A percentile compares a stretch with the other conserved stretches of the same genome.
phyloP scores from a whole-genome alignment of 2,888 invertebrate genomes.

The Cephus pulcher region DNA sequence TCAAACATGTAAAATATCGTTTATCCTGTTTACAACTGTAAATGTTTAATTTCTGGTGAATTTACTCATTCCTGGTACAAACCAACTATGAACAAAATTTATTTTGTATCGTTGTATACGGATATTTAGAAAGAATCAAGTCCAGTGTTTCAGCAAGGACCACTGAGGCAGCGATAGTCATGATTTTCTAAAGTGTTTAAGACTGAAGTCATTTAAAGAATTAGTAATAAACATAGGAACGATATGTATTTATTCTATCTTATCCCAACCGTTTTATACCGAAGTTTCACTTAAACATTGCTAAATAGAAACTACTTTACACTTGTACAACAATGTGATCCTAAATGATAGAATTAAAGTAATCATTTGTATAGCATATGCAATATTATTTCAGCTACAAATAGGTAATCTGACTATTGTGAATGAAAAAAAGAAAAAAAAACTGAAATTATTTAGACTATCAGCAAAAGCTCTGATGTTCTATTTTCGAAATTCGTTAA shows the following conservation, averaged over 20 bases:
- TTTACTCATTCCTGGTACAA: neutral
- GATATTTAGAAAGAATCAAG: neutral
- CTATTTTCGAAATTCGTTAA: neutral
- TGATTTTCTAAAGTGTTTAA: neutral
- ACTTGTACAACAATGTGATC: neutral
- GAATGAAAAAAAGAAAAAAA: neutral
- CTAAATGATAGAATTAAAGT: neutral
- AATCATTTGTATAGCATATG: neutral
- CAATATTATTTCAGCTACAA: no score
- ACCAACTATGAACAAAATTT: neutral
- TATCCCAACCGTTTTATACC: neutral
- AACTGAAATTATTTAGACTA: neutral
- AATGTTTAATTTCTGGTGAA: neutral
- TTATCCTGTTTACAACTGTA: neutral
- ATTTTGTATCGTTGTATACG: neutral
- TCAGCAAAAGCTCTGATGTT: neutral
- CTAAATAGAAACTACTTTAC: neutral
- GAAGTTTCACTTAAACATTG: neutral
- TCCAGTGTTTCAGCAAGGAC: neutral
- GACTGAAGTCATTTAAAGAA: neutral
- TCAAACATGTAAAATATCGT: neutral
- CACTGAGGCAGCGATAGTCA: neutral
- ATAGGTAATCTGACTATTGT: no score
- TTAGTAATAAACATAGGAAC: neutral
- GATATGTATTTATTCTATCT: neutral